Evolutionary conservation across 2,113 vertebrate genomes (phyloP).

Genomic region (Eolophus roseicapilla): DNA sequence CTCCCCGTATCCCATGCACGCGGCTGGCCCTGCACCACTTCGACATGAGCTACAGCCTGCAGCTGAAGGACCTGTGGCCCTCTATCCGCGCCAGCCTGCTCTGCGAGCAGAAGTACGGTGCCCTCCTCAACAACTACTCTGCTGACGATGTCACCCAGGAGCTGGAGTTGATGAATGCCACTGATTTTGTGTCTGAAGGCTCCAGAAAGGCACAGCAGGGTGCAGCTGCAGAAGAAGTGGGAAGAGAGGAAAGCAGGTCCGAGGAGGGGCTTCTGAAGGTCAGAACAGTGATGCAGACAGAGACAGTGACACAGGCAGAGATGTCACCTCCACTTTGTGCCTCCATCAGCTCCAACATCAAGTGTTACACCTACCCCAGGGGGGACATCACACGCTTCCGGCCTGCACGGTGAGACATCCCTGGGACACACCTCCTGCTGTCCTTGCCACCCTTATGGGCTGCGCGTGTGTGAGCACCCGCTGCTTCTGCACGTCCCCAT

Average conservation of each 20-base stretch:
- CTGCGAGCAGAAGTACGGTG: slow-evolving; percentile 91
- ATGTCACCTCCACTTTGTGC: accelerated
- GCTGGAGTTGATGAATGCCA: slow-evolving; percentile 74
- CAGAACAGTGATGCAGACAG: background rate
- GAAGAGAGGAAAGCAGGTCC: background rate
- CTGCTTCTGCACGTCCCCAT: background rate
- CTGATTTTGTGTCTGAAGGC: slow-evolving; percentile 78
- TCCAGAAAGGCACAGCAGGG: accelerated
- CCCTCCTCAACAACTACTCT: slow-evolving; percentile 88
- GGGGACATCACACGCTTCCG: slow-evolving; percentile 85
- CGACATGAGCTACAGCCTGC: slow-evolving; percentile 79
- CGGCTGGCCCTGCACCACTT: slow-evolving; percentile 86
- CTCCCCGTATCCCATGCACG: slow-evolving; percentile 68
- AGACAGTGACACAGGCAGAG: background rate
- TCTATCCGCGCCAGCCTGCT: slow-evolving; percentile 83
- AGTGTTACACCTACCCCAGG: slow-evolving; percentile 88
- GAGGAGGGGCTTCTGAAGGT: background rate
- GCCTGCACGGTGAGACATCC: slow-evolving; percentile 79
- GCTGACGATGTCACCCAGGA: slow-evolving; percentile 7
- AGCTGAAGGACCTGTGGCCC: slow-evolving; percentile 85
- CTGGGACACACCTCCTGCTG: accelerated
- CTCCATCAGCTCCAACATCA: slow-evolving; percentile 78
- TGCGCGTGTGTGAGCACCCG: background rate
- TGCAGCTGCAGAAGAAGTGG: accelerated
- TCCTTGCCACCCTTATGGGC: background rate